Conservation (phyloP, 2,113 vertebrate species). For the Synodontis membranacea region DNA sequence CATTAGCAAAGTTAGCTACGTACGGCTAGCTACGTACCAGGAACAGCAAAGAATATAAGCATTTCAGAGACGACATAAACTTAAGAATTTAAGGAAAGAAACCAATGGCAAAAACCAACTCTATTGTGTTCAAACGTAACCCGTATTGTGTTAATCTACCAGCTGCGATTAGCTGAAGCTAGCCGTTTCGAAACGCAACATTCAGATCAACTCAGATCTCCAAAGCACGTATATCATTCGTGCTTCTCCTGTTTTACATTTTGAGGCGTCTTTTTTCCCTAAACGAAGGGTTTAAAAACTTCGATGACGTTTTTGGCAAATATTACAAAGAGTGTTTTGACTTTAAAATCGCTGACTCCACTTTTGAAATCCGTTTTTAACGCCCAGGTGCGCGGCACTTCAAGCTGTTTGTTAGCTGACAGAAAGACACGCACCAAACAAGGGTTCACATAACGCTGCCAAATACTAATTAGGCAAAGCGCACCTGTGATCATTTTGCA, state of each 20-base stretch:
- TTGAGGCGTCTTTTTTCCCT: background rate
- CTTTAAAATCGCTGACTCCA: background rate
- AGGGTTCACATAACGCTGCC: background rate
- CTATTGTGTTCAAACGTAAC: no score
- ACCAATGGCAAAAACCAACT: background rate
- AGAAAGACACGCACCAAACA: background rate
- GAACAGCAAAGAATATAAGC: background rate
- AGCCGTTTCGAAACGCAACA: background rate
- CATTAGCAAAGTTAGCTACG: background rate
- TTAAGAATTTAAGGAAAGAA: background rate
- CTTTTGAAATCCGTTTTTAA: background rate
- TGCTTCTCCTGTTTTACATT: background rate
- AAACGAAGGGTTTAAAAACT: background rate
- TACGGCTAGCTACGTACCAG: background rate
- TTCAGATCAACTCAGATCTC: background rate
- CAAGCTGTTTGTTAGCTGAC: background rate
- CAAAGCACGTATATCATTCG: background rate
- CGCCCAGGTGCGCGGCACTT: background rate
- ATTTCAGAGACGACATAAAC: background rate
- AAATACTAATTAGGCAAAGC: background rate
- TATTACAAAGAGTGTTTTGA: background rate
- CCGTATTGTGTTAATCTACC: background rate
- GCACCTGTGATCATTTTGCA: slow-evolving; percentile 5
- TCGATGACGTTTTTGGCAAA: background rate
- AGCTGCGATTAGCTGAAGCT: background rate